phyloP scores from a whole-genome alignment of 2,888 invertebrate species.

The Willowsia nigromaculata region DNA sequence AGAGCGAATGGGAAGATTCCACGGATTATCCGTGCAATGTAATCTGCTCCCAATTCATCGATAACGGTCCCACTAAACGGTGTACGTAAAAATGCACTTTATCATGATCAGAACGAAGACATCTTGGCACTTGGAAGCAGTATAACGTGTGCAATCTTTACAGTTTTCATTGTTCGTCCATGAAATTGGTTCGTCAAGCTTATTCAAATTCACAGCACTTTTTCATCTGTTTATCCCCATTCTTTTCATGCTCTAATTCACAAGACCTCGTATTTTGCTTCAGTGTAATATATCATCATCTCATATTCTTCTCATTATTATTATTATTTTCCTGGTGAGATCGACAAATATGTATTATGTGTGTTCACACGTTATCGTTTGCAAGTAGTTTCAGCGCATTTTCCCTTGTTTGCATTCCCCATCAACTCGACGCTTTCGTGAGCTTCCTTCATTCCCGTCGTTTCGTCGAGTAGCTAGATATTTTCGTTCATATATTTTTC shows the following conservation, averaged over 20 bases:
- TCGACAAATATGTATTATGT: not conserved
- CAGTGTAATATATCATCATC: not conserved
- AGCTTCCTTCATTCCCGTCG: slow-evolving; percentile 8
- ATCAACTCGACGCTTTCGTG: not conserved
- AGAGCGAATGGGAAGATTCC: no score
- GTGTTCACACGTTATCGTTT: not conserved
- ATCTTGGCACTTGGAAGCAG: not conserved
- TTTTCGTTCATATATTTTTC: not conserved
- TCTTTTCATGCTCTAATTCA: not conserved
- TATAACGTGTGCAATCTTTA: not conserved
- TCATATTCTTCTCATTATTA: not conserved
- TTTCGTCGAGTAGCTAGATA: not conserved
- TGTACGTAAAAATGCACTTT: no score
- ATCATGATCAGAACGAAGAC: no score
- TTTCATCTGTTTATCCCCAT: not conserved
- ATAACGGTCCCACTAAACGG: no score
- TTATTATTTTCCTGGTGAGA: not conserved
- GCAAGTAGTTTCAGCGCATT: not conserved
- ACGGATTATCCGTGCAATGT: no score
- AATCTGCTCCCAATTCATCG: no score
- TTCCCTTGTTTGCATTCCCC: slow-evolving; percentile 1
- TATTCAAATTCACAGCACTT: not conserved
- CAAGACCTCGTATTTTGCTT: not conserved
- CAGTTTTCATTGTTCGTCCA: not conserved
- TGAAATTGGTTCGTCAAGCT: not conserved